These are phyloP conservation scores for Trididemnum nubilum DNA, from an alignment of 23 tunicate genomes.

Conservation along the genomic window DNA sequence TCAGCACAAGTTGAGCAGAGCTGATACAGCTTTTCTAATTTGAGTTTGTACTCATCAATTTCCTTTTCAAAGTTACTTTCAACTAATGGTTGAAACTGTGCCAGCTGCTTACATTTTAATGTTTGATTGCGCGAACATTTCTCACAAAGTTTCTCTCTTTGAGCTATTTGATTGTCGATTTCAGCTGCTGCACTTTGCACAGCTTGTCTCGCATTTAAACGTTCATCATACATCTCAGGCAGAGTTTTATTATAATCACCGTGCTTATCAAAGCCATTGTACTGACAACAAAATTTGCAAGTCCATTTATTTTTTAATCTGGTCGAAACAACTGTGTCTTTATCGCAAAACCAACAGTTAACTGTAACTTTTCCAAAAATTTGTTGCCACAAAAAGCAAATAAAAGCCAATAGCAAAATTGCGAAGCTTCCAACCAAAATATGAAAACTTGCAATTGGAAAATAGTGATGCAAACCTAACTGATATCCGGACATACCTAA, in stretches of 20 bases:
- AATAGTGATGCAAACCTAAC: no score
- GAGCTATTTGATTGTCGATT: conserved; percentile 20
- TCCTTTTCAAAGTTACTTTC: conserved; percentile 48
- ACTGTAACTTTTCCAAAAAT: conserved; percentile 38
- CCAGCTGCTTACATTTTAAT: conserved; percentile 42
- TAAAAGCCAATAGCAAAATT: background rate
- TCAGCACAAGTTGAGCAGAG: conserved; percentile 36
- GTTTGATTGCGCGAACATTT: conserved; percentile 51
- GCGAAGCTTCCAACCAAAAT: no score
- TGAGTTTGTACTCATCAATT: conserved; percentile 22
- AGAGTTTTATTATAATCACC: conserved; percentile 59
- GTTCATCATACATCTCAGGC: conserved; percentile 55
- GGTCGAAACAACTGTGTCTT: conserved; percentile 13
- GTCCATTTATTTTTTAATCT: conserved; percentile 42
- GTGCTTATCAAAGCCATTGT: conserved; percentile 57
- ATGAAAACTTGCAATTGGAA: no score
- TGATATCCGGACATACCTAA: no score
- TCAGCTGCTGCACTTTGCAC: background rate
- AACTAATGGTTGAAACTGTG: conserved; percentile 46
- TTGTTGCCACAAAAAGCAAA: background rate
- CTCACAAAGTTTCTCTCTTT: conserved; percentile 33
- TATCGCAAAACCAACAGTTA: conserved; percentile 71
- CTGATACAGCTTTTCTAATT: conserved; percentile 42
- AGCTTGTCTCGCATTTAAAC: conserved; percentile 23
- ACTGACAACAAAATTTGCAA: conserved; percentile 49